Base-by-base conservation (phyloP, 2,797 vertebrate species). In the Alauda arvensis region DNA sequence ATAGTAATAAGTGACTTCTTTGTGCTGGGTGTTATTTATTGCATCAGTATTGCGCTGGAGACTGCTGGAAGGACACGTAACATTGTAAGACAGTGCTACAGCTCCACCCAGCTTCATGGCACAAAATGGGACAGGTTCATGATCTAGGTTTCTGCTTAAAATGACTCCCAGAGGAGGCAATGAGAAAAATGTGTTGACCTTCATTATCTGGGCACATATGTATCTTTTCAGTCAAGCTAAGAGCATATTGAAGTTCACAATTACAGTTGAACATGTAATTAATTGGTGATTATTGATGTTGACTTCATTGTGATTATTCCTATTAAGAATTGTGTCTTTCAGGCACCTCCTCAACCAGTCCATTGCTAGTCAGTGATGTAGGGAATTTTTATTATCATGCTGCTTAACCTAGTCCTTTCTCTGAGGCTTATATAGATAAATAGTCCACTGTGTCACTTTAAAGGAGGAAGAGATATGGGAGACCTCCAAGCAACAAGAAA, bases 391-490 rank as follows among this genome's bases (percentile, higher is more conserved):
- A n/a, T 75, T 33, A 55, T 25, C 15, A 25, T 74, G 31, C 46
- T 74, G 25, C 45, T 76, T 79, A 56, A 66, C 14, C 12, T 31
- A 60, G 48, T 55, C 9, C 4, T 85, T 68, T 55, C 48, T 62
- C 19, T 63, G 72, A 68, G 57, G 10, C 40, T 57, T 42, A 25
- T 23, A 5, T 18, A 46, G 51, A 62, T 85, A 66, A 92, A 68
- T 61, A 24, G 28, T 88, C 25, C 14, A 48, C 39, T 85, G 55
- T 87, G 31, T 87, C 34, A 14, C 45, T 82, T 93, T 92, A 60
- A 72, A 96, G 94, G 93, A 93, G 21, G 70, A 95, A 69, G 87
- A 68, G 42, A 71, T 90, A 61, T 11, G 24, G 61, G 75, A 94
- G 55, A 48, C 92, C 61, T 81, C 84, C 31, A 84, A 85, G 53